These are phyloP conservation scores for Isaurus tuberculatus DNA, from an alignment of 92 coral and sea anemone genomes.

Conservation along the genomic window DNA sequence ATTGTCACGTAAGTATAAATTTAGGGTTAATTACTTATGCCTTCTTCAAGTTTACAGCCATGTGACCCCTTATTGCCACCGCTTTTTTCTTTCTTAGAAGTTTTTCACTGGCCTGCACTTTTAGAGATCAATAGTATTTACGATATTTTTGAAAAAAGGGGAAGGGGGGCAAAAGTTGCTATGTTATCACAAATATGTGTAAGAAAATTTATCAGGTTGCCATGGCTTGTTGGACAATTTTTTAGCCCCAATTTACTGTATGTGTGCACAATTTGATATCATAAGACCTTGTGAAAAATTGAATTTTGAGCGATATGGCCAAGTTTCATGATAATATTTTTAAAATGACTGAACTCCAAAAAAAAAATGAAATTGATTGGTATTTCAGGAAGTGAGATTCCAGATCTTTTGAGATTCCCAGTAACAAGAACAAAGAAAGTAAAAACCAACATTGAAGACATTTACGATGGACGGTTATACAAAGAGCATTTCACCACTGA, in stretches of 20 bases:
- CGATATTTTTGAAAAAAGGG: no score
- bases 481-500: neutral
- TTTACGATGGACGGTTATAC: neutral
- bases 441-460: constrained; percentile 23
- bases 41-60: neutral
- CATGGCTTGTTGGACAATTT: no score
- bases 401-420: neutral
- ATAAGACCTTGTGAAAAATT: no score
- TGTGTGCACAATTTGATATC: no score
- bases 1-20: constrained; percentile 59
- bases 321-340: no score
- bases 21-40: neutral
- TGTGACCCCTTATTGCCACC: neutral
- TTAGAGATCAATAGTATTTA: neutral
- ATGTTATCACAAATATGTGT: no score
- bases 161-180: no score
- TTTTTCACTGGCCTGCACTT: neutral
- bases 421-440: neutral
- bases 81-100: neutral
- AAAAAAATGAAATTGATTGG: neutral
- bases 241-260: no score
- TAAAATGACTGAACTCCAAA: neutral
- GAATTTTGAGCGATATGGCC: no score
- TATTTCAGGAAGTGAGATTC: constrained; percentile 1
- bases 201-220: no score